Evolutionary conservation across 2,888 invertebrate species (phyloP), one percentile per base, ranked within the genome.

Genomic region (Trissonchulus sp.): DNA sequence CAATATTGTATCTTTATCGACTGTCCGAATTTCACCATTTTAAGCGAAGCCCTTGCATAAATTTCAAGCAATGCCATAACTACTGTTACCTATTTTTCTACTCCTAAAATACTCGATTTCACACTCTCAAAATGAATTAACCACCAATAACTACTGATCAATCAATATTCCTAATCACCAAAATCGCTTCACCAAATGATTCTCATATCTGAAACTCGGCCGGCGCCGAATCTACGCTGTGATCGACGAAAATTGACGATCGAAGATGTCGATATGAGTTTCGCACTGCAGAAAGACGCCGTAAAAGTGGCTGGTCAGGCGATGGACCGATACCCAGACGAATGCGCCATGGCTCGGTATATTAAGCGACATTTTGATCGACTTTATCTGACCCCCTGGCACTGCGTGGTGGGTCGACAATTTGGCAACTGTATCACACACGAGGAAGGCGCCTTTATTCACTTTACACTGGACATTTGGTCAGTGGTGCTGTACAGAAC

Each of bases 401-500:
- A 48, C 48, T 48, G 48, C 23, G 23, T 48, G 8, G 48, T 48
- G 8, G 48, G 48, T 8, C 8, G 48, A 48, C 48, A 48, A 23
- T 48, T 48, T 48, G 48, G 48, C 48, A 15, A 8, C 23, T 48
- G 48, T 23, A 23, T 48, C 48, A 48, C 48, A 15, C 48, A 48
- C 48, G 48, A 48, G 48, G 48, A 48, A 48, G 48, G 48, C 48
- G 48, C 48, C 48, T 48, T 48, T 23, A 48, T 48, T 48, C 48
- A 48, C 48, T 48, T 48, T 23, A 48, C 8, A 8, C 8, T 48
- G 48, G 48, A 48, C 48, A 48, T 8, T 48, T 48, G 48, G 48
- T 48, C 48, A 48, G 23, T 48, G 23, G 8, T 15, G 48, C 23
- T 48, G 23, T 48, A 15, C 23, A 48, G 48, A 23, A 48, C 48